Conservation (phyloP, 2,888 invertebrate genomes). For the Papilio elwesi region DNA sequence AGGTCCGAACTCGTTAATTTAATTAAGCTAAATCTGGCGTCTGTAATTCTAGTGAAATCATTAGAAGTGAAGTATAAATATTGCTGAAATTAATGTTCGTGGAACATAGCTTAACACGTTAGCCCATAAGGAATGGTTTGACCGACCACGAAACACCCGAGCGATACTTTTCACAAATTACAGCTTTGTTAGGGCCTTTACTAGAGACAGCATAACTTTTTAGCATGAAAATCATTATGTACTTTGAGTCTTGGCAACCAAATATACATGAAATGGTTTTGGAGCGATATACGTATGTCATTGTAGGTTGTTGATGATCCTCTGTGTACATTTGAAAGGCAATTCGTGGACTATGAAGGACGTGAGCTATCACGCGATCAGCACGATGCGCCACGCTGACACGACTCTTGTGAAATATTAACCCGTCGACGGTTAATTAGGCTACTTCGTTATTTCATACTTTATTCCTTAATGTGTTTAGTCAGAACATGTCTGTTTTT, state of each 20-base stretch:
- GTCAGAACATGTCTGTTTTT: background rate
- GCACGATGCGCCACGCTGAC: conserved; percentile 24
- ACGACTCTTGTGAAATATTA: conserved; percentile 9
- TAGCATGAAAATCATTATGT: no score
- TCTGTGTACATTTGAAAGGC: background rate
- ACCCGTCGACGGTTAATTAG: background rate
- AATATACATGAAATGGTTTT: no score
- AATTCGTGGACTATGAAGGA: background rate
- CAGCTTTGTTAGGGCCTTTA: no score
- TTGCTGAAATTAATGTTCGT: background rate
- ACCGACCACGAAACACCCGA: no score
- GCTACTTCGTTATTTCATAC: background rate
- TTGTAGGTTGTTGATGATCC: background rate
- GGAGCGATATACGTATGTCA: no score
- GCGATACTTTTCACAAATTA: no score
- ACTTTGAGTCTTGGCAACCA: no score
- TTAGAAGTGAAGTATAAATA: background rate
- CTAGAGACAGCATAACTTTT: no score
- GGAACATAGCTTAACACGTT: background rate
- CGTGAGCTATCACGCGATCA: background rate
- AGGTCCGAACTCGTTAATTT: background rate
- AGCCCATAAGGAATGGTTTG: no score
- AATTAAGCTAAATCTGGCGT: background rate
- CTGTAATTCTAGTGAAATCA: background rate
- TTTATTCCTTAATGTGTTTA: background rate